These are phyloP conservation scores for Aporrectodea caliginosa DNA, from an alignment of 1,140 invertebrate genomes.

Conservation along the genomic window DNA sequence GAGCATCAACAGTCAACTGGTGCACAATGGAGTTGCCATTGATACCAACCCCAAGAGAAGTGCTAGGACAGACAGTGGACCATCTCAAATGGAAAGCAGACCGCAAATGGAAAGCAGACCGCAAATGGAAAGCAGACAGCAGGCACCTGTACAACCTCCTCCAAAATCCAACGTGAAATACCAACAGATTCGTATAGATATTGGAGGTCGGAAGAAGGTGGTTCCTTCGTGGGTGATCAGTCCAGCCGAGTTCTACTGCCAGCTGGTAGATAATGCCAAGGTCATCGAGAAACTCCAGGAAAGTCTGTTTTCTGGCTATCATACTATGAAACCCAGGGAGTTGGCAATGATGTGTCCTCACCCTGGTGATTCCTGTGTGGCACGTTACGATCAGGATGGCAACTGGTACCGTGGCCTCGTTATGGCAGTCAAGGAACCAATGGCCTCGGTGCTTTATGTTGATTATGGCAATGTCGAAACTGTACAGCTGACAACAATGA, in stretches of 20 bases:
- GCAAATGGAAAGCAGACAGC: background rate
- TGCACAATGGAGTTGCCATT: background rate
- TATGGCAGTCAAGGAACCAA: background rate
- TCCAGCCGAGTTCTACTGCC: background rate
- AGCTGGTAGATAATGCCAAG: background rate
- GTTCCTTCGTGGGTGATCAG: background rate
- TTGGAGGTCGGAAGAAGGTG: background rate
- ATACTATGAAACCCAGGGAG: background rate
- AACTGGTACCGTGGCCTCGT: constrained; percentile 19
- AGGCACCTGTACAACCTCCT: background rate
- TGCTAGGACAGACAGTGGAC: too few relatives aligned
- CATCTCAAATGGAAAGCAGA: background rate
- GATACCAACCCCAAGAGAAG: too few relatives aligned
- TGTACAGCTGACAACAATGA: constrained; percentile 14
- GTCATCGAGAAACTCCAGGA: background rate
- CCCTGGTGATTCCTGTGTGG: background rate
- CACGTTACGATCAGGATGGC: constrained; percentile 6
- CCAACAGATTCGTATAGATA: background rate
- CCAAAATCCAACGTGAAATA: background rate
- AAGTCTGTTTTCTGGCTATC: background rate
- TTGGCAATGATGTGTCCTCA: background rate
- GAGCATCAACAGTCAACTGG: background rate
- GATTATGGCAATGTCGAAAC: constrained; percentile 19
- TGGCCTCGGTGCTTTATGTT: constrained; percentile 5
- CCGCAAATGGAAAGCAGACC: background rate